A percentile compares a stretch with the other conserved stretches of the same genome.
Evolutionary conservation across 2,888 invertebrate genomes (phyloP).

Genomic region (Andrena trimmerana): DNA sequence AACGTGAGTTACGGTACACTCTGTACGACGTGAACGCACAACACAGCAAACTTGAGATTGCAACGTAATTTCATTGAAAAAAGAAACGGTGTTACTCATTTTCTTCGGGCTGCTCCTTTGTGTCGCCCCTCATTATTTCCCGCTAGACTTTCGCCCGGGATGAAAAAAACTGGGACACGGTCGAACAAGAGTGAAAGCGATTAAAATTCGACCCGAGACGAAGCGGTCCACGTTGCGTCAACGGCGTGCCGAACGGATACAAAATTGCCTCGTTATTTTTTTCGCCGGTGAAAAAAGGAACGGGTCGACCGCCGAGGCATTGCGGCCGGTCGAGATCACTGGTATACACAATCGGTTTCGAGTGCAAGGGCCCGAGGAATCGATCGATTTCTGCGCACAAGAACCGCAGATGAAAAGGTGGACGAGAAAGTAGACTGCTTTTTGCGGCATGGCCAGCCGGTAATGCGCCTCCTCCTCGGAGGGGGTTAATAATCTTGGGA

Average conservation of each 20-base stretch:
- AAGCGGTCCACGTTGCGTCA: constrained; percentile 30
- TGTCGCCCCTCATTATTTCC: constrained; percentile 39
- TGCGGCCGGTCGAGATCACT: constrained; percentile 30
- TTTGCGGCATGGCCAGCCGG: constrained; percentile 26
- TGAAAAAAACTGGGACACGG: constrained; percentile 27
- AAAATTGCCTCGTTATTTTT: constrained; percentile 59
- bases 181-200: constrained; percentile 57
- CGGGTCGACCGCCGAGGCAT: not conserved
- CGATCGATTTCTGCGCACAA: constrained; percentile 43
- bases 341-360: constrained; percentile 34
- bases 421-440: constrained; percentile 56
- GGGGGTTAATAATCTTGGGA: constrained; percentile 57
- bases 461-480: constrained; percentile 43
- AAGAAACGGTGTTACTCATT: constrained; percentile 7
- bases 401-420: constrained; percentile 33
- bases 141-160: constrained; percentile 40
- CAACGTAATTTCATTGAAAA: constrained; percentile 15
- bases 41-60: not conserved
- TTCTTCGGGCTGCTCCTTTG: constrained; percentile 15
- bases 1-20: not conserved
- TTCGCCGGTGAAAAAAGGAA: not conserved
- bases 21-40: not conserved
- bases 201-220: constrained; percentile 39
- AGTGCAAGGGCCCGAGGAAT: constrained; percentile 19
- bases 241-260: constrained; percentile 19